Base-by-base conservation (phyloP, 2,888 invertebrate species). In the Caprella mutica region DNA sequence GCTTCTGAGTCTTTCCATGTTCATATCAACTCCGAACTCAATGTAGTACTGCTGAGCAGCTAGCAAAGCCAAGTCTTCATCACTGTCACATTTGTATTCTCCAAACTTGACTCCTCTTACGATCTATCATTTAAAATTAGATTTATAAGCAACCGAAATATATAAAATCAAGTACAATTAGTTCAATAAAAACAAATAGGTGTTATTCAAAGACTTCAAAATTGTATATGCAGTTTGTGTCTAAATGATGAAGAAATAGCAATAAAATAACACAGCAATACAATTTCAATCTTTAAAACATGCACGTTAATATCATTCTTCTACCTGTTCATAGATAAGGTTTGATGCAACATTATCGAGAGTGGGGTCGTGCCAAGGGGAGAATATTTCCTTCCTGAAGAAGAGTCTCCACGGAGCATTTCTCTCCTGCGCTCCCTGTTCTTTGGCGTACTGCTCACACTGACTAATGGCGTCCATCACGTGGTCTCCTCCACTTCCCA, bases 401-500 rank as follows among this genome's bases (percentile, higher is more conserved):
- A 96, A 96, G 60, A 96, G 75, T 65, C 97, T 78, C 98, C 98
- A 99, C 0, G 97, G 97, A 1, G 97, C 97, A 72, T 96, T 97
- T 55, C 96, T 78, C 73, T 97, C 97, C 73, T 93, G 94, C 0
- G 94, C 92, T 1, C 97, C 97, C 75, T 97, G 96, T 72, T 98
- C 98, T 76, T 97, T 98, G 23, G 97, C 97, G 72, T 97, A 98
- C 71, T 98, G 98, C 71, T 99, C 98, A 72, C 98, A 98, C 72
- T 98, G 97, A 0, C 94, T 94, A 72, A 99, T 97, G 23, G 98
- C 98, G 74, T 99, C 98, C 94, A 98, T 96, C 0, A 99, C 97
- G 73, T 98, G 97, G 74, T 98, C 98, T 1, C 92, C 93, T 14
- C 97, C 97, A 71, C 94, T 93, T 9, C 98, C 98, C 55, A 98